A percentile compares a stretch with the other conserved stretches of the same genome.
Evolutionary conservation across 2,113 vertebrate species (phyloP).

Genomic region (Acanthochromis polyacanthus): DNA sequence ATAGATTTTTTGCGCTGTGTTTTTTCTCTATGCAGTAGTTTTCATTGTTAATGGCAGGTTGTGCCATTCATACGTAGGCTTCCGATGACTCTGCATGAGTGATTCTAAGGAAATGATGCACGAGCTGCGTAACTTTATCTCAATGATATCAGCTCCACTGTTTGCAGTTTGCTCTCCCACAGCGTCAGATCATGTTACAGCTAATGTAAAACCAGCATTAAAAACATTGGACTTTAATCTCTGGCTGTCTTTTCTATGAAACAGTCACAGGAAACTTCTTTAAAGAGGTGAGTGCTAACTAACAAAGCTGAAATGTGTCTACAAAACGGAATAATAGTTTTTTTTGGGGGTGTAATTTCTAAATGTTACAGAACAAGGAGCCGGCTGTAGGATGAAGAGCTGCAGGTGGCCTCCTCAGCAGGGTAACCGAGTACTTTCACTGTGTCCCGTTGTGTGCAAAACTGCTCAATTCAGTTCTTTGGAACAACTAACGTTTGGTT

Average conservation of each 20-base stretch:
- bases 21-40: background rate
- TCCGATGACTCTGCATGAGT: background rate
- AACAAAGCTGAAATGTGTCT: background rate
- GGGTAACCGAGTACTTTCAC: background rate
- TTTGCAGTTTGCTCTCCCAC: conserved; percentile 11
- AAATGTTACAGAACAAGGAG: no score
- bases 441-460: background rate
- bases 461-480: conserved; percentile 7
- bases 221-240: background rate
- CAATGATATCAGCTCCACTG: conserved; percentile 12
- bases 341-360: no score
- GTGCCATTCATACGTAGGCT: background rate
- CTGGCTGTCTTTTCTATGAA: background rate
- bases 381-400: no score
- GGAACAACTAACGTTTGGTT: conserved; percentile 22
- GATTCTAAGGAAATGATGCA: conserved; percentile 37
- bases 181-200: background rate
- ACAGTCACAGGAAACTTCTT: background rate
- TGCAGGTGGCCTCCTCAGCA: no score
- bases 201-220: conserved; percentile 1
- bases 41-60: background rate
- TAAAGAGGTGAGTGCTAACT: background rate
- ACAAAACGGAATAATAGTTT: no score
- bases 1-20: background rate
- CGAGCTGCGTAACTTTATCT: conserved; percentile 16